Percentiles rank a stretch among this genome's conserved stretches.
These are phyloP conservation scores for Tenodera sinensis DNA, from an alignment of 2,888 invertebrate genomes.

Conservation along the genomic window DNA sequence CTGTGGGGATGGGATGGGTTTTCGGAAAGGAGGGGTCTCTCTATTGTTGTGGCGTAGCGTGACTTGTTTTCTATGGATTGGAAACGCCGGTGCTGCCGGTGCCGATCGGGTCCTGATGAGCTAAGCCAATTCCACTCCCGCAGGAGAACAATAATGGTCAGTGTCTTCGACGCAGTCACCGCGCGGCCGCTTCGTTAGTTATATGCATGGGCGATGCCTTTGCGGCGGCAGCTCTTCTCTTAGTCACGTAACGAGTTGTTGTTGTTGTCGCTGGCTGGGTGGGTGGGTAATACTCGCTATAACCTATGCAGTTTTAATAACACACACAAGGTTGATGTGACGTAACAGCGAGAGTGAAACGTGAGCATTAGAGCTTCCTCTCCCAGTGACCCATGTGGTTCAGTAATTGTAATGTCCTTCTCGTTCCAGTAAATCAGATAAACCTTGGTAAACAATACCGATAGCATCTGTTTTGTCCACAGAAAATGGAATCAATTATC, in stretches of 20 bases:
- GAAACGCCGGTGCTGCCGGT: not conserved
- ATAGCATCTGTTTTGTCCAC: not conserved
- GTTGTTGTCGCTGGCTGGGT: not conserved
- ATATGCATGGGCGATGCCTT: not conserved
- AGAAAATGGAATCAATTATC: not conserved
- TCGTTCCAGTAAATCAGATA: not conserved
- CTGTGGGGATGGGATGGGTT: not conserved
- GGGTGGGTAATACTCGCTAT: not conserved
- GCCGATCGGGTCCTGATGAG: not conserved
- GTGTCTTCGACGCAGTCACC: not conserved
- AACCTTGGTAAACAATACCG: not conserved
- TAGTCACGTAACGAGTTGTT: no score
- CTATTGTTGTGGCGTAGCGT: not conserved
- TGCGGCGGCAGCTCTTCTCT: not conserved
- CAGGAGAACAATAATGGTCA: not conserved
- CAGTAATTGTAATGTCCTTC: not conserved
- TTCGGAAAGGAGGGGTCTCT: not conserved
- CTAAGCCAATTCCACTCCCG: not conserved
- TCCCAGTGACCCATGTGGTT: not conserved
- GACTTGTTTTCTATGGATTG: constrained; percentile 6
- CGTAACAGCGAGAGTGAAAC: not conserved
- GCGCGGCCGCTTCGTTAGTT: not conserved
- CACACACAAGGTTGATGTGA: not conserved
- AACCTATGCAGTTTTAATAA: not conserved
- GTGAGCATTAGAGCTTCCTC: no score